Evolutionary conservation across 2,797 vertebrate genomes (phyloP), one percentile per base, ranked within the genome.

Genomic region (Artibeus lituratus): DNA sequence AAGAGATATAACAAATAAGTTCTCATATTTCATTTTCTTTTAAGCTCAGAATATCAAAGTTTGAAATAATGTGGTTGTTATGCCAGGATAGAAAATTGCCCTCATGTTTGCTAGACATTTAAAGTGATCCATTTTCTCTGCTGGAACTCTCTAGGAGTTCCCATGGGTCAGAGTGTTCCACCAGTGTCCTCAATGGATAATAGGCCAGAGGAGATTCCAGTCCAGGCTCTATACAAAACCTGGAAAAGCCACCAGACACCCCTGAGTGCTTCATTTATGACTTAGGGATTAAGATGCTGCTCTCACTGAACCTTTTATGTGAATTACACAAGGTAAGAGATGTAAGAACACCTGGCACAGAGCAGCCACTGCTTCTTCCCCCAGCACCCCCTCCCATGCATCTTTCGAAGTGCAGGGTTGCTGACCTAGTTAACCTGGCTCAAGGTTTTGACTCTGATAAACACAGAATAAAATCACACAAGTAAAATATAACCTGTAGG

Each of bases 21-120:
- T 91, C 21, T 19, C 84, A 72, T 32, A 91, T 72, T 78, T 90
- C 16, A 67, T 91, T 93, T 19, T 91, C 69, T 94, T 94, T 76
- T 86, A 95, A 95, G 32, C 69, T 3, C 18, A 88, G 35, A 87
- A 72, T 65, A 82, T 7, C 19, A 88, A 82, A 74, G 32, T 94
- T 94, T 94, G 85, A 95, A 86, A 69, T 78, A 76, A 77, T 80
- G 29, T 32, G 44, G 16, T 44, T 39, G 10, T 1, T 67, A 47
- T 83, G 42, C 26, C 22, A 74, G 19, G 37, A 73, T 26, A 73
- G 8, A 87, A 82, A 22, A 69, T 3, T 42, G 42, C 11, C 12
- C n/a, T 82, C 53, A 35, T 12, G 10, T 55, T 49, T 85, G 35
- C 42, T 2, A 12, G 86, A 57, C 65, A 85, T 62, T 16, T 74